Base-by-base conservation (phyloP, 2,113 vertebrate species). In the Rhinichthys klamathensis region DNA sequence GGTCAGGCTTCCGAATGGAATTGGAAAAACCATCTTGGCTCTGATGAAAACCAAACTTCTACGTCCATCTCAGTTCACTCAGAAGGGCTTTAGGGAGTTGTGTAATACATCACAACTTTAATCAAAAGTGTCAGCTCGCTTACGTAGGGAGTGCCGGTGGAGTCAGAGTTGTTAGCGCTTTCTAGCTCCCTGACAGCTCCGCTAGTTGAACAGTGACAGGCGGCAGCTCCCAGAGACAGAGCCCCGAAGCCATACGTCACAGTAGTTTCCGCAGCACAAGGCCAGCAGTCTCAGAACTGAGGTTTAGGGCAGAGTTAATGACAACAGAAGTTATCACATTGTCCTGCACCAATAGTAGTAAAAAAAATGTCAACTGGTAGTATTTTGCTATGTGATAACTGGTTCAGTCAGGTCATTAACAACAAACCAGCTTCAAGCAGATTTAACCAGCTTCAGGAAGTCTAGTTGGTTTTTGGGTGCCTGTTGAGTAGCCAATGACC, bases 101-200 rank as follows among this genome's bases (percentile, higher is more conserved):
- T 75, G 69, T 30, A 75, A 78, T n/a, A 72, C 63, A 85, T 79
- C 63, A 70, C 49, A 56, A 75, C 6, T 46, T 58, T 81, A 86
- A 81, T 86, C 38, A 49, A 61, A 60, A 58, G 74, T 73, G 46
- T 60, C 46, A 75, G 18, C 13, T 60, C 16, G 15, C 41, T 18
- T 77, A 51, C 63, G 27, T 41, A 56, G 67, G 7, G 16, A 80
- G 41, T 35, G 30, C 9, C 2, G 72, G 60, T 51, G 21, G 38
- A 75, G 72, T 78, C n/a, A 78, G 38, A 30, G 54, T 46, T 87
- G 77, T 77, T 82, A 46, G 77, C 18, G 32, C 30, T 27, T 67
- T 54, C 25, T 6, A 38, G 79, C 63, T 15, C 30, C 25, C 49
- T 84, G 75, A 80, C 80, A 75, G 75, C 27, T 80, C 51, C 63